Evolutionary conservation across 2,888 invertebrate species (phyloP).

Genomic region (Scaeva pyrastri): DNA sequence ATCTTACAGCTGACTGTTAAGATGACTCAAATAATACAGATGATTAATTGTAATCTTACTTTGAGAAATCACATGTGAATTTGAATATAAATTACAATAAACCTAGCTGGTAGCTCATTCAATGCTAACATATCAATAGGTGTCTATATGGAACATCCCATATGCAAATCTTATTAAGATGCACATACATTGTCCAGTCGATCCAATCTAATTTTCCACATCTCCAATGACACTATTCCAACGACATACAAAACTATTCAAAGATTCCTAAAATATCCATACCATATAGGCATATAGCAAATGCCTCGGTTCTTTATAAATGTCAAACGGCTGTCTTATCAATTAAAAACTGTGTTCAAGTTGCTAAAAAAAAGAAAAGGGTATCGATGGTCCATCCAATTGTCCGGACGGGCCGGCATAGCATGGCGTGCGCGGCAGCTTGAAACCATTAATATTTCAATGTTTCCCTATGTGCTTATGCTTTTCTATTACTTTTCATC

Average conservation of each 20-base stretch:
- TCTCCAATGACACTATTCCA: constrained; percentile 53
- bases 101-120: not conserved
- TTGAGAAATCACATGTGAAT: not conserved
- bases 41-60: not conserved
- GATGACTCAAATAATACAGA: too few species aligned
- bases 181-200: constrained; percentile 33
- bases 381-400: constrained; percentile 49
- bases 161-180: constrained; percentile 54
- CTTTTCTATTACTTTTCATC: constrained; percentile 37
- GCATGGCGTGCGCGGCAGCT: constrained; percentile 19
- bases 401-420: not conserved
- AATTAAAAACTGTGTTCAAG: constrained; percentile 57
- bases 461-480: constrained; percentile 51
- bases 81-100: not conserved
- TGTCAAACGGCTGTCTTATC: constrained; percentile 60
- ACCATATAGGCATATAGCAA: too few species aligned
- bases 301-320: constrained; percentile 37
- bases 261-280: constrained; percentile 28
- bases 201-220: constrained; percentile 33
- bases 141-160: not conserved
- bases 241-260: constrained; percentile 43
- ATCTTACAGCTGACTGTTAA: too few species aligned
- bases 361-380: constrained; percentile 60
- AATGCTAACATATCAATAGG: not conserved
- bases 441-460: constrained; percentile 66